Evolutionary conservation across 2,113 vertebrate species (phyloP).

Genomic region (Oncorhynchus tshawytscha): DNA sequence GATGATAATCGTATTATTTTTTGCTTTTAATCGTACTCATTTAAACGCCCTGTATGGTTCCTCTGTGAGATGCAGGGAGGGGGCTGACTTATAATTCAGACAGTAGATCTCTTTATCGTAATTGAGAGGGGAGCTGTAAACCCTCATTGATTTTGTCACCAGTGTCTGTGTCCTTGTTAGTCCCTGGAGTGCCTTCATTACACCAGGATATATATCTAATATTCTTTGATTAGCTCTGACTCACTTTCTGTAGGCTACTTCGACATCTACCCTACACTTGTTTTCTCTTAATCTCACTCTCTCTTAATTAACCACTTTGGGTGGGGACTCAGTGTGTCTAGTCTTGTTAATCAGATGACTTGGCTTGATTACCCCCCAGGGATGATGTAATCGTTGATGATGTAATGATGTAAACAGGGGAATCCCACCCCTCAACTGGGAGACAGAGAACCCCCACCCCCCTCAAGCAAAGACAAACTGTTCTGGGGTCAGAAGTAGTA

Average conservation of each 20-base stretch:
- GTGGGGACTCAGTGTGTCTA: background rate
- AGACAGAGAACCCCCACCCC: background rate
- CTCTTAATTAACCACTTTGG: background rate
- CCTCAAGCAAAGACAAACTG: too few relatives aligned
- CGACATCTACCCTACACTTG: background rate
- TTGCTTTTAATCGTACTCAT: background rate
- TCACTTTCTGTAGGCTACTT: background rate
- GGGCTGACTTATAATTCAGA: constrained; percentile 1
- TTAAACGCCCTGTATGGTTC: background rate
- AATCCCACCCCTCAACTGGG: background rate
- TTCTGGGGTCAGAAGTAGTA: background rate
- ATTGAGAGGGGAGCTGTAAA: constrained; percentile 21
- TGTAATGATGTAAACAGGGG: background rate
- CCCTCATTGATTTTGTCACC: constrained; percentile 24
- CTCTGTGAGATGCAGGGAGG: constrained; percentile 4
- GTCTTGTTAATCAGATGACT: background rate
- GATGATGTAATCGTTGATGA: background rate
- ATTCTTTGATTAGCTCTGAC: background rate
- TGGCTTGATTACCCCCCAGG: background rate
- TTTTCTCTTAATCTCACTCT: background rate
- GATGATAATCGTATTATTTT: too few relatives aligned
- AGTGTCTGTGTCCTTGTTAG: constrained; percentile 5
- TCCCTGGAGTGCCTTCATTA: constrained; percentile 5
- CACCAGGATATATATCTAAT: background rate
- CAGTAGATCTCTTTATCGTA: background rate